Base-by-base conservation (phyloP, 1,140 invertebrate genomes). In the Ostrea denselamellosa region DNA sequence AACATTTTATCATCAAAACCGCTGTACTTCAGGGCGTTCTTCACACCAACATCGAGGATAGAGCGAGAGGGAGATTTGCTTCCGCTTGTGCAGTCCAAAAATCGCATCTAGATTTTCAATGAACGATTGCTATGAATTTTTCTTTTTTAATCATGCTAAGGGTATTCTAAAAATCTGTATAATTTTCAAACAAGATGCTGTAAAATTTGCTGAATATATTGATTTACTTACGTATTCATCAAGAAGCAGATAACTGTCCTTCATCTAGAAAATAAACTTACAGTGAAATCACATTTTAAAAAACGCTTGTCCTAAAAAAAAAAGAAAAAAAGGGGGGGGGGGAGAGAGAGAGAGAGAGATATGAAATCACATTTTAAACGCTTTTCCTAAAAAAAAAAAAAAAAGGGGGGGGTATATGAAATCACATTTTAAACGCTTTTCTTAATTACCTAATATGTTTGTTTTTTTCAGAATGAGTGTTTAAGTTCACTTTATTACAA, bases 1-100 rank as follows among this genome's bases (percentile, higher is more conserved):
- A 96, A 96, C 94, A 95, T 95, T 9, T 87, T 90, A 86, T 95
- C 95, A 88, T 95, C 95, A 91, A 95, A 96, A 44, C 95, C 95
- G 68, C 95, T 95, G 88, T 94, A 92, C 34, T 92, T 88, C 12
- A 96, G 87, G 0, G 95, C 95, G 56, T 95, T 92, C 28, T 92
- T 86, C 0, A 96, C 95, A 10, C 95, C 95, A 19, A 95, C 93
- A 89, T 96, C 95, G 54, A 96, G 89, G 53, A 96, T 93, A 0
- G 95, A 96, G 56, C 83, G 88, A 85, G 95, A 95, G 7, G 95
- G 95, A 82, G 93, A 90, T 90, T 95, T 95, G 12, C 91, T 90
- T n/a, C 94, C 95, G 58, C 91, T 89, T 0, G 92, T 92, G 86
- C 95, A 95, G 86, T 95, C 95, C n/a, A 96, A 91, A 90, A 96